Evolutionary conservation across 2,113 vertebrate genomes (phyloP).

Genomic region (Neofelis nebulosa): DNA sequence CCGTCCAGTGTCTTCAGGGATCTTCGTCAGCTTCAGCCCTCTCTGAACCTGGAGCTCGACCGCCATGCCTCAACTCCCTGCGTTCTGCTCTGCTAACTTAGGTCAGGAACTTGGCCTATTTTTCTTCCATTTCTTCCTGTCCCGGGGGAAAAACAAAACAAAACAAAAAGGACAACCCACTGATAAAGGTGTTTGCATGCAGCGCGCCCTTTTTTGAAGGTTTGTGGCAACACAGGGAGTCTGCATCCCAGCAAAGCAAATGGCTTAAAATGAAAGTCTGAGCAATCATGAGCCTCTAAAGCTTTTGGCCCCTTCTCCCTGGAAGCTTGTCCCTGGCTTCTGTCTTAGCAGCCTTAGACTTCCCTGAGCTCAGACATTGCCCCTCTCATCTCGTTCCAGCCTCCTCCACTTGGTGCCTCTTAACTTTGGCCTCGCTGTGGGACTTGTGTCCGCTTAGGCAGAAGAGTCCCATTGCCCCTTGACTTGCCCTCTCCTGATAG

Average conservation of each 20-base stretch:
- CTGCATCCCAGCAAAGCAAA: too few relatives aligned
- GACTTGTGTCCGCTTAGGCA: fast-evolving
- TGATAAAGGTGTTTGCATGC: neutral
- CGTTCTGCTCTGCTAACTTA: neutral
- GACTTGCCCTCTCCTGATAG: neutral
- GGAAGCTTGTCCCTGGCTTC: neutral
- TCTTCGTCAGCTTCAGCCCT: neutral
- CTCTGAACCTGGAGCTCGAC: neutral
- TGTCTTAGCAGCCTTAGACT: neutral
- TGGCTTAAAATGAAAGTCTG: neutral
- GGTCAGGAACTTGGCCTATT: neutral
- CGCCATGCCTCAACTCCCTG: neutral
- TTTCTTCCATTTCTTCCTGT: neutral
- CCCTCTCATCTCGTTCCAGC: neutral
- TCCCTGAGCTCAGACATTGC: fast-evolving
- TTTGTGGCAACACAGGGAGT: neutral
- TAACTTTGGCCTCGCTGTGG: fast-evolving
- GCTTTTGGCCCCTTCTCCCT: neutral
- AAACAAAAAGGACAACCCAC: neutral
- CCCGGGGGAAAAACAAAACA: neutral
- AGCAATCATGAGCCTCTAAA: neutral
- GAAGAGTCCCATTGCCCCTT: neutral
- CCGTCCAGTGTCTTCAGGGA: neutral
- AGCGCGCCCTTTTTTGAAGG: neutral
- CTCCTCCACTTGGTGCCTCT: neutral